A percentile compares a stretch with the other conserved stretches of the same genome.
Evolutionary conservation across 2,797 vertebrate genomes (phyloP).

Genomic region (Sebastes trivittatus): DNA sequence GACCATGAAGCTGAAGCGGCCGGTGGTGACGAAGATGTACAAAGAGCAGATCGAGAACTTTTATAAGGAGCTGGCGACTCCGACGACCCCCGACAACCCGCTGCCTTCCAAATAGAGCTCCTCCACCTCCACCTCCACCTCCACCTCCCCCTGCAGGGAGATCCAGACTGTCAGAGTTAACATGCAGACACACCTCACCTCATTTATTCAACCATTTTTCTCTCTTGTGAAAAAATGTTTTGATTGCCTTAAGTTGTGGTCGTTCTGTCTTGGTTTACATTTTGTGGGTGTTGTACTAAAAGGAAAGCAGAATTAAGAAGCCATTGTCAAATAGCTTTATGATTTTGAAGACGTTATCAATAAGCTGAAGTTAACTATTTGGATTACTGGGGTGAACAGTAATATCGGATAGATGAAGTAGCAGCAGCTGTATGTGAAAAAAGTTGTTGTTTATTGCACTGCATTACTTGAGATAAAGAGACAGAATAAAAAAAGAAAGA

Average conservation of each 20-base stretch:
- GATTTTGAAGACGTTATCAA: slow-evolving; percentile 19
- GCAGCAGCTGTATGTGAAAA: slow-evolving; percentile 13
- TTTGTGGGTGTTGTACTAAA: slow-evolving; percentile 42
- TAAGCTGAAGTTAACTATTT: slow-evolving; percentile 59
- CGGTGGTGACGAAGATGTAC: slow-evolving; percentile 88
- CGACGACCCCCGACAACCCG: slow-evolving; percentile 79
- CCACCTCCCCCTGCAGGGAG: neutral
- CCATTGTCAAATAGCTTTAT: slow-evolving; percentile 64
- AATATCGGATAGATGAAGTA: slow-evolving; percentile 48
- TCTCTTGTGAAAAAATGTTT: slow-evolving; percentile 25
- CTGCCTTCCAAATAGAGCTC: slow-evolving; percentile 71
- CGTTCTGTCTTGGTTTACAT: slow-evolving; percentile 64
- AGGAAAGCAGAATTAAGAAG: slow-evolving; percentile 36
- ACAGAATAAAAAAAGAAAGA: slow-evolving; percentile 32
- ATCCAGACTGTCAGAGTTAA: neutral
- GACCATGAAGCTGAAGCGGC: slow-evolving; percentile 91
- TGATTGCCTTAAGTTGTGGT: slow-evolving; percentile 48
- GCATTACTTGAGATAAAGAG: slow-evolving; percentile 47
- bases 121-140: neutral
- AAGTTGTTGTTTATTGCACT: slow-evolving; percentile 32
- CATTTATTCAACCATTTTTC: neutral
- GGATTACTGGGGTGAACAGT: slow-evolving; percentile 36
- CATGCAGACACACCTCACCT: neutral
- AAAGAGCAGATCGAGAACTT: slow-evolving; percentile 85
- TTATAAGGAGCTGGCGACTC: slow-evolving; percentile 84